Conservation (phyloP, 2,797 vertebrate genomes). For the Rhinichthys osculus region DNA sequence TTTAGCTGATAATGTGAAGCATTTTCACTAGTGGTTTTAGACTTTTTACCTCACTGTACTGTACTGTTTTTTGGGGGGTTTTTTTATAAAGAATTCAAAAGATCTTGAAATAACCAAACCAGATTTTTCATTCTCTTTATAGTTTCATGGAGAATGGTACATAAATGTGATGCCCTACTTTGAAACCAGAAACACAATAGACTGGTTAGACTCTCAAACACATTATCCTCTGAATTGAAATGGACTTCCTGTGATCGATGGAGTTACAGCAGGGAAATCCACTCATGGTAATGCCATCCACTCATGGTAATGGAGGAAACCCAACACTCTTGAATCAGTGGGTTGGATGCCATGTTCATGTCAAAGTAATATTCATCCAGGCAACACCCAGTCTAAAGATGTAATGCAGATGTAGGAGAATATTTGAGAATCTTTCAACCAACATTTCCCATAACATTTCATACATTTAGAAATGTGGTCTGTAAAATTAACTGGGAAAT, state of each 20-base stretch:
- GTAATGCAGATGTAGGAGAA: slow-evolving; percentile 9
- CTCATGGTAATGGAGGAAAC: slow-evolving; percentile 48
- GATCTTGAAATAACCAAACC: slow-evolving; percentile 44
- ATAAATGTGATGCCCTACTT: slow-evolving; percentile 38
- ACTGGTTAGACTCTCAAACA: slow-evolving; percentile 36
- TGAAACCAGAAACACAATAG: slow-evolving; percentile 33
- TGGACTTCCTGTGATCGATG: slow-evolving; percentile 49
- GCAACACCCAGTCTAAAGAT: slow-evolving; percentile 11
- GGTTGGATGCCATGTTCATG: slow-evolving; percentile 21
- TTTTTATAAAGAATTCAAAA: slow-evolving; percentile 6
- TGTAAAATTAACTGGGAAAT: neutral
- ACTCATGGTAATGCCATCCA: slow-evolving; percentile 46
- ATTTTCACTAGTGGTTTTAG: neutral
- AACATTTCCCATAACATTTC: neutral
- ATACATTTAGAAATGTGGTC: neutral
- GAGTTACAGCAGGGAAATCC: slow-evolving; percentile 47
- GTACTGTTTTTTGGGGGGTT: too few species aligned
- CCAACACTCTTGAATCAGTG: slow-evolving; percentile 32
- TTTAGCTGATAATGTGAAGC: too few species aligned
- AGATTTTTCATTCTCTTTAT: slow-evolving; percentile 26
- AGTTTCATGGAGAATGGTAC: slow-evolving; percentile 25
- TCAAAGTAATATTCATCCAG: slow-evolving; percentile 41
- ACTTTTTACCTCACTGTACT: neutral
- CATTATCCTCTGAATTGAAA: slow-evolving; percentile 47
- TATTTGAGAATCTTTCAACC: neutral